phyloP scores from a whole-genome alignment of 1,140 invertebrate species.

The Riptortus pedestris region DNA sequence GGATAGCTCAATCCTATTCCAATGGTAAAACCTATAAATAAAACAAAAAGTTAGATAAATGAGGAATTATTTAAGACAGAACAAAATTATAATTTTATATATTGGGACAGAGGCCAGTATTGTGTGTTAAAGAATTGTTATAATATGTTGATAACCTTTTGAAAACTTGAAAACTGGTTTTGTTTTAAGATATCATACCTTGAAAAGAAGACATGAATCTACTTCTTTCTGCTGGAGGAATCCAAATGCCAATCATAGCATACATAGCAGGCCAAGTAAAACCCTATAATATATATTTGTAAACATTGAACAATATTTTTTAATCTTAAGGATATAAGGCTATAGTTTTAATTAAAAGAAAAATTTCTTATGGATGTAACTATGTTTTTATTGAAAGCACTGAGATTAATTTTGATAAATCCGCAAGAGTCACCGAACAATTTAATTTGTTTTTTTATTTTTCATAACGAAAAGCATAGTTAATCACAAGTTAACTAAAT shows the following conservation, averaged over 20 bases:
- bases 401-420: too few relatives aligned
- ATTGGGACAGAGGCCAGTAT: not conserved
- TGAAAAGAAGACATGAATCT: constrained; percentile 67
- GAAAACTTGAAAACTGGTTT: too few relatives aligned
- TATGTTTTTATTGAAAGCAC: too few relatives aligned
- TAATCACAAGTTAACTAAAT: too few relatives aligned
- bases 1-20: constrained; percentile 61
- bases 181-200: too few relatives aligned
- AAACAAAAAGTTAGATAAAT: not conserved
- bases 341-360: not conserved
- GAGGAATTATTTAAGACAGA: not conserved
- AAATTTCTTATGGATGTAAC: too few relatives aligned
- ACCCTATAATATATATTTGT: constrained; percentile 50
- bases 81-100: not conserved
- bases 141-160: too few relatives aligned
- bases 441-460: too few relatives aligned
- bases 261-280: constrained; percentile 80
- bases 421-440: too few relatives aligned
- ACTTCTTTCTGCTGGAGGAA: constrained; percentile 63
- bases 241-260: constrained; percentile 44
- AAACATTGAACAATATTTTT: not conserved
- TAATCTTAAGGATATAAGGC: not conserved
- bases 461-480: too few relatives aligned
- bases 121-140: too few relatives aligned
- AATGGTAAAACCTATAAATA: constrained; percentile 49